Base-by-base conservation (phyloP, 2,888 invertebrate genomes). In the Sialis fuliginosa region DNA sequence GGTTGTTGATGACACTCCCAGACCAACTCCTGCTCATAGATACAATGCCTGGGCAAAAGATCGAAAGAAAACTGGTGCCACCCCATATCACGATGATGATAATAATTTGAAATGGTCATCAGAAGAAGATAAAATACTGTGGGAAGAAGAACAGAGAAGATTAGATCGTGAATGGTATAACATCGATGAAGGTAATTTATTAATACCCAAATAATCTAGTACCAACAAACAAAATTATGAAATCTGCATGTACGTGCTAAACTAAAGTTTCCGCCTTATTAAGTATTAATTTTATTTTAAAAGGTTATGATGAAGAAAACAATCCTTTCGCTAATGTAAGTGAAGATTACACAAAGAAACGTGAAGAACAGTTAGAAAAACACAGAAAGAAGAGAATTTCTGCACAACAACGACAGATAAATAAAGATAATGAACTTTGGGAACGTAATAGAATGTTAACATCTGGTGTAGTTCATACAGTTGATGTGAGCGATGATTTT, bases 351-450 rank as follows among this genome's bases (percentile, higher is more conserved):
- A 85, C 91, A 0, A 80, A 82, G 49, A 88, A 88, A 56, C 92
- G 93, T 53, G 96, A 97, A 61, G 87, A 89, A 60, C 89, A 93
- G 55, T 69, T 95, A 49, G 91, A 92, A 59, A 86, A 88, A 57
- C 76, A 83, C 53, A 84, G 89, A 51, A 90, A 90, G 57, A 88
- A 92, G 60, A 77, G 92, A 45, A 81, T 98, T 62, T 93, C 95
- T 0, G 96, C 96, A 0, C 91, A 93, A 55, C 86, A 97, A 56
- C 76, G 95, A 49, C 96, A 97, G 68, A 95, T 95, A 56, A 93
- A 96, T 65, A 90, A 90, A 65, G 97, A 98, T 69, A 98, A 96
- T 64, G 97, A 97, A 62, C 71, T 93, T 54, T 98, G 98, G 98
- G 98, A 99, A 66, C 77, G 93, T 30, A 97, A 98, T 71, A 77